Percentiles rank a stretch among this genome's conserved stretches.
Conservation (phyloP, 37 sponge, comb jelly and placozoan genomes). For the Aplysina aerophoba region DNA sequence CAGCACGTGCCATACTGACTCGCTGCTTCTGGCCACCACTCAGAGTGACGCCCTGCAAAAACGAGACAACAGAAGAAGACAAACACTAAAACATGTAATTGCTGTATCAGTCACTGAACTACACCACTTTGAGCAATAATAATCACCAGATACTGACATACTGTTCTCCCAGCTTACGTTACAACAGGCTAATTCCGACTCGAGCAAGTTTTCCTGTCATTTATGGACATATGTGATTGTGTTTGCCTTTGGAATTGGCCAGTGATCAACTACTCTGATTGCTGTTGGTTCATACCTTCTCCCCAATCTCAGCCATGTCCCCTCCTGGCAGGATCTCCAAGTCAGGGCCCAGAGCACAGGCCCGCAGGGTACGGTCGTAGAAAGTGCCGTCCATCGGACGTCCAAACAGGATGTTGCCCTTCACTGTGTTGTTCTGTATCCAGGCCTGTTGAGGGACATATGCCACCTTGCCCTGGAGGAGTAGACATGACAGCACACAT, state of each 20-base stretch:
- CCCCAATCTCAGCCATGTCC: conserved; percentile 79
- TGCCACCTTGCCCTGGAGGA: conserved; percentile 66
- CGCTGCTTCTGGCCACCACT: conserved; percentile 99
- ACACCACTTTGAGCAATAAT: no score
- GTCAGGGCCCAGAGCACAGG: conserved; percentile 72
- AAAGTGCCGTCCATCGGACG: conserved; percentile 11
- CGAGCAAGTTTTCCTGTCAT: no score
- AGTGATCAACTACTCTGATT: background rate
- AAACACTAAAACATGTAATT: no score
- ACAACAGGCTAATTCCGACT: no score
- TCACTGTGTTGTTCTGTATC: conserved; percentile 84
- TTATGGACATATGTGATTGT: no score
- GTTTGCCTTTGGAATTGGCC: no score
- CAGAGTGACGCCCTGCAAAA: conserved; percentile 95
- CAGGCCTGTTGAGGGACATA: conserved; percentile 88
- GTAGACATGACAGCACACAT: no score
- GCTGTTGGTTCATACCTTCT: conserved; percentile 41
- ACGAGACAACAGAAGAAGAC: no score
- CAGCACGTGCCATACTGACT: conserved; percentile 96
- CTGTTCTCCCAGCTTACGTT: no score
- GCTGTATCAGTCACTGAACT: no score
- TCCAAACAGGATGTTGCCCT: conserved; percentile 86
- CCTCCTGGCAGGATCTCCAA: conserved; percentile 70
- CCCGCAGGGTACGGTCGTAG: conserved; percentile 45
- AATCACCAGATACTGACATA: no score